phyloP scores from a whole-genome alignment of 2,113 vertebrate genomes.

The Ctenomys sociabilis region DNA sequence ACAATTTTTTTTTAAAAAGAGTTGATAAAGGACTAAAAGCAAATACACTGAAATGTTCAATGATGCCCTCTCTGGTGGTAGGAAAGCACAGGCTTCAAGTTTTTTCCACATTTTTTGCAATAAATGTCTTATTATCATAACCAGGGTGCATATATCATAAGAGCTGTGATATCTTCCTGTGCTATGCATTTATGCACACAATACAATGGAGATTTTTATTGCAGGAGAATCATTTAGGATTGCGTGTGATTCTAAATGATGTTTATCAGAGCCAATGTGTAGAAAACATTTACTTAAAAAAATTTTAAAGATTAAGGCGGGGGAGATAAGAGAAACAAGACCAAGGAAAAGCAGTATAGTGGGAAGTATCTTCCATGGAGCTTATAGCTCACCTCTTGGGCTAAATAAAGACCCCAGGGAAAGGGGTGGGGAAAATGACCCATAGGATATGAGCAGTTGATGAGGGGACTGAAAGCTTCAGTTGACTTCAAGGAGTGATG shows the following conservation, averaged over 20 bases:
- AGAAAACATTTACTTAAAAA: neutral
- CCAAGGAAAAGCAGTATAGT: neutral
- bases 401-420: neutral
- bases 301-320: neutral
- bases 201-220: neutral
- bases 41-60: neutral
- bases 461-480: slow-evolving; percentile 50
- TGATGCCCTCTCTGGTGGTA: neutral
- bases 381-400: neutral
- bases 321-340: slow-evolving; percentile 12
- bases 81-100: neutral
- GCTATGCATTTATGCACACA: neutral
- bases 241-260: neutral
- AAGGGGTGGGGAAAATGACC: neutral
- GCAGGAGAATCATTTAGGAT: neutral
- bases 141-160: neutral
- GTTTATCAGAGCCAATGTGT: neutral
- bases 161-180: neutral
- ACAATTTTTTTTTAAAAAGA: neutral
- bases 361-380: neutral
- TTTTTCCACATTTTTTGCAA: slow-evolving; percentile 10
- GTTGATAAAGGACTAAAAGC: neutral
- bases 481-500: slow-evolving; percentile 65
- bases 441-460: neutral
- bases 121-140: neutral